Conservation (phyloP, 2,113 vertebrate species). For the Hemibagrus wyckioides region DNA sequence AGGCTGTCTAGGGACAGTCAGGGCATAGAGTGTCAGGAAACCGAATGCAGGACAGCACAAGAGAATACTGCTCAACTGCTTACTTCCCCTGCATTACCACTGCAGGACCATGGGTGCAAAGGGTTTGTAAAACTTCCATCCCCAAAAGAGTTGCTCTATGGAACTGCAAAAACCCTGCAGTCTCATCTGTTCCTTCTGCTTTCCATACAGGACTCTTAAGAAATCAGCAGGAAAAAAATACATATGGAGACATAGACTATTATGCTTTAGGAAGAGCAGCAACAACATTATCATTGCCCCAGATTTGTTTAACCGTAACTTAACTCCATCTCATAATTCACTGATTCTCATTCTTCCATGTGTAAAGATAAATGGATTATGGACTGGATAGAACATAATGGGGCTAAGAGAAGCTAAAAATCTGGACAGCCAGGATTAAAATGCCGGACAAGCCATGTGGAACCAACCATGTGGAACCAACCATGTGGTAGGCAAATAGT, state of each 20-base stretch:
- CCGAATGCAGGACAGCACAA: background rate
- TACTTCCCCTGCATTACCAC: background rate
- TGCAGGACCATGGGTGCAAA: background rate
- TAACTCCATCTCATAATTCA: background rate
- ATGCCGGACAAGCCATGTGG: background rate
- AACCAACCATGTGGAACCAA: background rate
- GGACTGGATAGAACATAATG: background rate
- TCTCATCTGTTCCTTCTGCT: background rate
- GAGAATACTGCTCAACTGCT: background rate
- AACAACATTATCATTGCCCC: background rate
- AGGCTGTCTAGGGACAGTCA: background rate
- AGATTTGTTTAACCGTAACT: background rate
- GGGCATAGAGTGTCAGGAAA: background rate
- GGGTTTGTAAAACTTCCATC: background rate
- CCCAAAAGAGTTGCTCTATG: background rate
- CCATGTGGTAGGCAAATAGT: no score
- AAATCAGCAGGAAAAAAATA: background rate
- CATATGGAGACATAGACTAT: background rate
- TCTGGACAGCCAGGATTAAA: background rate
- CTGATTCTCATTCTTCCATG: background rate
- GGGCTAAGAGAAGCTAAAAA: background rate
- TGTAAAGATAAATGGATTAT: background rate
- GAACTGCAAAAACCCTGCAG: background rate
- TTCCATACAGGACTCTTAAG: background rate
- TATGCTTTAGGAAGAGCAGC: background rate